These are phyloP conservation scores for Metellina segmentata DNA, from an alignment of 2,888 invertebrate genomes.

Conservation along the genomic window DNA sequence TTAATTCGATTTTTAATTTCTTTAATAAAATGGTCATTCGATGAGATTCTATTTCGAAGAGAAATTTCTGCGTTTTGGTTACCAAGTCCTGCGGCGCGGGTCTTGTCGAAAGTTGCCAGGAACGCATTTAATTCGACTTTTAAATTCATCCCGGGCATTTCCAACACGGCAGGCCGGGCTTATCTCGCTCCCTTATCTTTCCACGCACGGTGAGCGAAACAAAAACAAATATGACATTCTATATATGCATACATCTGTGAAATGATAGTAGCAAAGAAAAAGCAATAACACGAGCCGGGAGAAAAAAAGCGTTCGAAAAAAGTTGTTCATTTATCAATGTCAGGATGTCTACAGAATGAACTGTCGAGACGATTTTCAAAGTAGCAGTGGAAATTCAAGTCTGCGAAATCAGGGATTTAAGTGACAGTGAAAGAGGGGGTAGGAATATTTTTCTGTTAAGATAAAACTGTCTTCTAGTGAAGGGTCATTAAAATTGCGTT, in stretches of 20 bases:
- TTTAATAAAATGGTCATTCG: no score
- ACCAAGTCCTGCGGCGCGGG: no score
- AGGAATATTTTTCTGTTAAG: conserved; percentile 30
- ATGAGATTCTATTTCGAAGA: no score
- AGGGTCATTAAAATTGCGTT: conserved; percentile 68
- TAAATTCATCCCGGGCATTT: background rate
- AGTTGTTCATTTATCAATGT: conserved; percentile 67
- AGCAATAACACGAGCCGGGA: conserved; percentile 47
- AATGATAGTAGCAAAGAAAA: conserved; percentile 19
- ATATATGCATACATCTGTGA: conserved; percentile 2
- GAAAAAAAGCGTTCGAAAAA: conserved; percentile 20
- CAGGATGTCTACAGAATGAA: conserved; percentile 40
- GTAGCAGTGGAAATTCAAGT: conserved; percentile 63
- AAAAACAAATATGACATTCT: background rate
- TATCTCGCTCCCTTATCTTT: conserved; percentile 22
- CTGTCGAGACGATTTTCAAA: conserved; percentile 39
- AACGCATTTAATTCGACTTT: background rate
- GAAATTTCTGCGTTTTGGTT: no score
- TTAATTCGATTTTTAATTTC: no score
- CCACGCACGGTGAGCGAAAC: background rate
- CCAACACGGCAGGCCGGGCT: background rate
- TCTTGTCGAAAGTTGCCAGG: background rate
- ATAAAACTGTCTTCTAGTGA: conserved; percentile 65
- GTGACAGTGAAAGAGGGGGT: conserved; percentile 46
- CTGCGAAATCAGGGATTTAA: conserved; percentile 68